Conservation (phyloP, 2,797 vertebrate species). For the Hippocampus kuda region DNA sequence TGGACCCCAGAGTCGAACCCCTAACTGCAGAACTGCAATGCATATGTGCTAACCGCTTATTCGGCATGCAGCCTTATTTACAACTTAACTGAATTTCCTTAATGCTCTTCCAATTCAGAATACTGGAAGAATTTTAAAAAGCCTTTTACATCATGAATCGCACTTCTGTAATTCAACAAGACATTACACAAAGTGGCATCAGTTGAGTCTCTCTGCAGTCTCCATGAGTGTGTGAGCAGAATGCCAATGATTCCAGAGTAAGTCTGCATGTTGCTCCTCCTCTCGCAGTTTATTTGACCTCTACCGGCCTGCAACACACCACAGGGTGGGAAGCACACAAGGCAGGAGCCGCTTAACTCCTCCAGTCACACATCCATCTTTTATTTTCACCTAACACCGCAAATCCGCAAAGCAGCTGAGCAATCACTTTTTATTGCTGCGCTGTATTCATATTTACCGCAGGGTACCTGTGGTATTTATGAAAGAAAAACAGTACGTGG, state of each 20-base stretch:
- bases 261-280: conserved; percentile 1
- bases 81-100: neutral
- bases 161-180: neutral
- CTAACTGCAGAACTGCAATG: too few species aligned
- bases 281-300: conserved; percentile 2
- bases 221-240: conserved; percentile 3
- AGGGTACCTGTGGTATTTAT: neutral
- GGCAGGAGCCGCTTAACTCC: neutral
- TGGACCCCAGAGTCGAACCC: too few species aligned
- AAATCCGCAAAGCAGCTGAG: neutral
- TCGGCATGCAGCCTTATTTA: too few species aligned
- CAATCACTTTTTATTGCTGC: conserved; percentile 2
- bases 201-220: neutral
- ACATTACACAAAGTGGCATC: neutral
- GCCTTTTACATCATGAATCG: neutral
- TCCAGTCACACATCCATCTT: conserved; percentile 4
- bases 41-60: too few species aligned
- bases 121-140: neutral
- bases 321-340: neutral
- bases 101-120: neutral
- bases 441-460: conserved; percentile 11
- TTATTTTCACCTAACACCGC: conserved; percentile 5
- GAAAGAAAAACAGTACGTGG: neutral
- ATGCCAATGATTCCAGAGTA: conserved; percentile 2
- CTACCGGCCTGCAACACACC: neutral